phyloP scores from a whole-genome alignment of 2,888 invertebrate genomes.

The Morinoia aosen region DNA sequence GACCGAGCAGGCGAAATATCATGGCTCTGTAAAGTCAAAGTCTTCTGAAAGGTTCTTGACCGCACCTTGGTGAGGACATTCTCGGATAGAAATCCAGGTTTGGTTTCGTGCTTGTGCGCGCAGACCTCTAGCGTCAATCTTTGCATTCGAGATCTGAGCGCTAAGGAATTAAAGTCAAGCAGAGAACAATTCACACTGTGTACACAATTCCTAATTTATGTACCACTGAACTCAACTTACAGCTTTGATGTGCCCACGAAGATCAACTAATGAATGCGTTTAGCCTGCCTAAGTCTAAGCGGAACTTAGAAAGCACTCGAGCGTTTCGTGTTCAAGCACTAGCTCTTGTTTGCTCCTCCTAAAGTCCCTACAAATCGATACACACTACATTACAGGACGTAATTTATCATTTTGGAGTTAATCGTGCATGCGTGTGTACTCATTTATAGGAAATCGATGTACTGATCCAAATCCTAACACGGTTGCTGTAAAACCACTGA shows the following conservation, averaged over 20 bases:
- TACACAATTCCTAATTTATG: neutral
- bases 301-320: neutral
- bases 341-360: neutral
- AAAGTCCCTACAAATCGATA: neutral
- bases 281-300: neutral
- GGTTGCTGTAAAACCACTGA: neutral
- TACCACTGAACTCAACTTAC: neutral
- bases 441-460: neutral
- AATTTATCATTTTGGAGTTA: conserved; percentile 4
- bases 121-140: neutral
- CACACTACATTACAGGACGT: neutral
- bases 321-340: neutral
- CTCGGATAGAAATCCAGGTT: neutral
- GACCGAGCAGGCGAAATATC: neutral
- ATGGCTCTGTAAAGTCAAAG: neutral
- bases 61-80: neutral
- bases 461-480: neutral
- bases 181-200: neutral
- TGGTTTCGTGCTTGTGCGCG: neutral
- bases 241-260: neutral
- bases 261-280: neutral
- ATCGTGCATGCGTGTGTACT: neutral
- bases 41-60: neutral
- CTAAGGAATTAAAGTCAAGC: neutral
- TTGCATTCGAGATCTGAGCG: neutral